Evolutionary conservation across 1,140 invertebrate genomes (phyloP).

Genomic region (Habropoda laboriosa): DNA sequence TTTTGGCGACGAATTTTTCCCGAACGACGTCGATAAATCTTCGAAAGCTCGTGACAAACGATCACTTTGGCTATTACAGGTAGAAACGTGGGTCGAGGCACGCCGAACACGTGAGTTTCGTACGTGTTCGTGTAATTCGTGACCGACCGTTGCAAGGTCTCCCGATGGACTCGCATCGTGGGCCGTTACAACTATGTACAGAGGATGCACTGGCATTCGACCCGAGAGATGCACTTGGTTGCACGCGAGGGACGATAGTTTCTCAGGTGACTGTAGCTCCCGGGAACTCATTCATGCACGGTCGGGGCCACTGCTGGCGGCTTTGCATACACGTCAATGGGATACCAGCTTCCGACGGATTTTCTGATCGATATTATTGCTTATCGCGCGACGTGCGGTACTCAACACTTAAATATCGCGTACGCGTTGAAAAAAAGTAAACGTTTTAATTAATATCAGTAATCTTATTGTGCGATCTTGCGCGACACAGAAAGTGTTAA

Average conservation of each 20-base stretch:
- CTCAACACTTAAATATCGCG: neutral
- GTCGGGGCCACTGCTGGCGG: conserved; percentile 38
- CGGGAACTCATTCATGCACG: conserved; percentile 72
- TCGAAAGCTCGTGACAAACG: neutral
- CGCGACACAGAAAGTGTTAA: too few relatives aligned
- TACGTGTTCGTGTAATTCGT: conserved; percentile 54
- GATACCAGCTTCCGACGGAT: conserved; percentile 58
- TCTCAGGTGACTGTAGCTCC: conserved; percentile 66
- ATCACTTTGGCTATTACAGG: neutral
- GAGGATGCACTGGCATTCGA: conserved; percentile 57
- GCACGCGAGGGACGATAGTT: conserved; percentile 66
- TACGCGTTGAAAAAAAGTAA: too few relatives aligned
- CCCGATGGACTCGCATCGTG: conserved; percentile 47
- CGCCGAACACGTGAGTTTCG: conserved; percentile 15
- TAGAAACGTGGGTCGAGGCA: neutral
- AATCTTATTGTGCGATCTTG: too few relatives aligned
- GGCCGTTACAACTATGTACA: conserved; percentile 61
- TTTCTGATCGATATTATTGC: conserved; percentile 47
- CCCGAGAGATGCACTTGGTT: conserved; percentile 50
- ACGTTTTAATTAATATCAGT: too few relatives aligned
- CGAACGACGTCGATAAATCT: neutral
- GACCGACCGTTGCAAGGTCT: conserved; percentile 68
- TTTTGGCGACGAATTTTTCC: too few relatives aligned
- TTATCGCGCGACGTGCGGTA: neutral
- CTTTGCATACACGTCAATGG: conserved; percentile 74